Evolutionary conservation across 2,888 invertebrate species (phyloP), one percentile per base, ranked within the genome.

Genomic region (Epinotia demarniana): DNA sequence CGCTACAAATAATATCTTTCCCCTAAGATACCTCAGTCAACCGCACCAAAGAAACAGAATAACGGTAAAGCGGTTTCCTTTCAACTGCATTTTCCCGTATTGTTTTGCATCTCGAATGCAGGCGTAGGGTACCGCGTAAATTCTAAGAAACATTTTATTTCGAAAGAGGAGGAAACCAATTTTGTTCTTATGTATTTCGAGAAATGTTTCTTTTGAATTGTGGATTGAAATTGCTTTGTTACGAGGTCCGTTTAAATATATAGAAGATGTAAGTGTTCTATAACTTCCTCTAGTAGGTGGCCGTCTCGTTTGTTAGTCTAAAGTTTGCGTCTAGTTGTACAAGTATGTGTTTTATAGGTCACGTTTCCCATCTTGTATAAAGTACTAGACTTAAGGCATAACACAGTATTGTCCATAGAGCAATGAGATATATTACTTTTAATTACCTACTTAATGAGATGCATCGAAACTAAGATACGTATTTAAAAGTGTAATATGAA

Each of bases 101-200:
- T 72, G 66, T 72, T 72, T 66, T 53, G 66, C 57, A 71, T 75
- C 39, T 72, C 43, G 71, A 61, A 77, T 78, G 76, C 76, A 77
- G 69, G 75, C 78, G 75, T 66, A 53, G 66, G 66, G 66, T 69
- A 72, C 75, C 76, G 66, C 76, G 75, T 78, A 76, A 78, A 78
- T 74, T 78, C 74, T 39, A 71, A 76, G 72, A 77, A 72, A 80
- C 78, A 77, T 78, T 77, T 77, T 78, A 75, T 80, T 77, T 77
- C 75, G 73, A 75, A 72, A 71, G 72, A 77, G 70, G 64, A 77
- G 78, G 78, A 79, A 80, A 81, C 78, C 81, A 80, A 81, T 80
- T 80, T 78, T 77, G 78, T 78, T 78, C 74, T 78, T 77, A 73
- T 76, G 80, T 75, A 73, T 79, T 78, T 77, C 55, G 57, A 77